Evolutionary conservation across 2,888 invertebrate species (phyloP).

Genomic region (Deroplatys truncata): DNA sequence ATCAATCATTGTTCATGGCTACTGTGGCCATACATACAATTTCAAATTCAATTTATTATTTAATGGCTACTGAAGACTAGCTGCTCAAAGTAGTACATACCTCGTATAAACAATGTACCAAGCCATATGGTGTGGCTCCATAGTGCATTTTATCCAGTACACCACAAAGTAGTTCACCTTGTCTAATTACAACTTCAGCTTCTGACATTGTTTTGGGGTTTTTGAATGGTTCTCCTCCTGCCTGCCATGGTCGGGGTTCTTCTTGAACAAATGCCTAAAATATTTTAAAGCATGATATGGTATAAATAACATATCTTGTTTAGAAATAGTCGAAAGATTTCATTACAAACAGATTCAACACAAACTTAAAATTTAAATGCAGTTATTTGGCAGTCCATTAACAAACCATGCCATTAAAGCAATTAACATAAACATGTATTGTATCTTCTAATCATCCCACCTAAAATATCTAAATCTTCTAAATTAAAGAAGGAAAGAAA

Average conservation of each 20-base stretch:
- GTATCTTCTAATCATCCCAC: too few species aligned
- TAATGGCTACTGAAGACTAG: neutral
- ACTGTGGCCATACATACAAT: too few species aligned
- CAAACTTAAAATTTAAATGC: too few species aligned
- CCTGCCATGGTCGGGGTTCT: constrained; percentile 56
- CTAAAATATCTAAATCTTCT: too few species aligned
- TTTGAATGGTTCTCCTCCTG: constrained; percentile 59
- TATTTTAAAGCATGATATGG: neutral
- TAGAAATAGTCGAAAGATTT: too few species aligned
- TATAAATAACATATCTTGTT: neutral
- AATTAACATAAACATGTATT: too few species aligned
- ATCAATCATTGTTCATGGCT: too few species aligned
- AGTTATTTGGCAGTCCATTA: too few species aligned
- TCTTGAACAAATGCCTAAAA: constrained; percentile 58
- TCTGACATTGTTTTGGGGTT: constrained; percentile 72
- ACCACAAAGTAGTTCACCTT: constrained; percentile 85
- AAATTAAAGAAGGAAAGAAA: too few species aligned
- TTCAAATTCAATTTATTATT: too few species aligned
- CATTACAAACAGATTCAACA: too few species aligned
- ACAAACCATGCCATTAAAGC: too few species aligned
- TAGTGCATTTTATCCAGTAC: constrained; percentile 95
- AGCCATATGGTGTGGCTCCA: constrained; percentile 90
- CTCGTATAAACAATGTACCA: constrained; percentile 93
- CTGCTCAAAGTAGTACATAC: constrained; percentile 39
- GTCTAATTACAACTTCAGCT: constrained; percentile 81